phyloP scores from a whole-genome alignment of 2,113 vertebrate species.

The Panthera uncia region DNA sequence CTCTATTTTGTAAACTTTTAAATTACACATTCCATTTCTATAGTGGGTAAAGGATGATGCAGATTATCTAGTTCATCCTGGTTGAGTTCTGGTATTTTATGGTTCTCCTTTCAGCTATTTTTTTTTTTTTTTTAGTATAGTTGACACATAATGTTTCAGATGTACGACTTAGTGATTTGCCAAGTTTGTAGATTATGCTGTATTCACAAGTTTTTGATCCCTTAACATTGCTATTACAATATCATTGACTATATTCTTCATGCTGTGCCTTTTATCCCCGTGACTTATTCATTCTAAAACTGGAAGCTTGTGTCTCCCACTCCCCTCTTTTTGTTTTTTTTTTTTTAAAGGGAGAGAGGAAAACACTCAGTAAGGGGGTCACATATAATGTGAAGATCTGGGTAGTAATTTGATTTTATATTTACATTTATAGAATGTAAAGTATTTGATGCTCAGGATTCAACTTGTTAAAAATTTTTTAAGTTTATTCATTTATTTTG shows the following conservation, averaged over 20 bases:
- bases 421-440: not conserved
- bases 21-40: not conserved
- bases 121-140: not conserved
- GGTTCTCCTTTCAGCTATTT: not conserved
- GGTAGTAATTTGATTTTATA: not conserved
- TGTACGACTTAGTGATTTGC: not conserved
- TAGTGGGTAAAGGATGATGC: not conserved
- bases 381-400: not conserved
- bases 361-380: not conserved
- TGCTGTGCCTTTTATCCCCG: not conserved
- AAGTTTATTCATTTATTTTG: too few relatives aligned
- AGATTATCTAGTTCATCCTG: slow-evolving; percentile 3
- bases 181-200: not conserved
- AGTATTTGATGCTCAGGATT: not conserved
- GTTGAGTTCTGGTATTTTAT: not conserved
- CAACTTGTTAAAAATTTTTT: not conserved
- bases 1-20: not conserved
- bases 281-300: not conserved
- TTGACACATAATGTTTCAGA: not conserved
- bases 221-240: not conserved
- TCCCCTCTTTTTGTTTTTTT: not conserved
- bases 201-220: not conserved
- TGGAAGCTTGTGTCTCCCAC: not conserved
- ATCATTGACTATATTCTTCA: not conserved
- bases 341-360: not conserved